Evolutionary conservation across 1,140 invertebrate species (phyloP), one percentile per base, ranked within the genome.

Genomic region (Ladona fulva): DNA sequence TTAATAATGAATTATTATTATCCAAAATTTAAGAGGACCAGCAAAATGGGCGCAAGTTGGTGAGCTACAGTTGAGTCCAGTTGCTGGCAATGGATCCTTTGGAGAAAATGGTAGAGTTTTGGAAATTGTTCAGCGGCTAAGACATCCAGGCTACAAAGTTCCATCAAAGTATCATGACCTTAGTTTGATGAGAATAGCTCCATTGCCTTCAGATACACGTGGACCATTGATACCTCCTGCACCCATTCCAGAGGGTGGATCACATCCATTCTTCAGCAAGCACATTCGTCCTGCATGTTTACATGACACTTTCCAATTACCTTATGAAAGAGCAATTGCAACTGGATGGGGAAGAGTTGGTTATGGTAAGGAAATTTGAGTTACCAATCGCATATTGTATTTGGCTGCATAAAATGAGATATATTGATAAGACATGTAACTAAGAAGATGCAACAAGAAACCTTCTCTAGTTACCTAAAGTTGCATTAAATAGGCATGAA

Each of bases 111-210:
- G 52, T 1, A 66, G 52, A 0, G 81, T 86, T 24, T 82, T 85
- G 29, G 75, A 77, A 1, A 80, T 86, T 42, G 78, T 76, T 7
- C 66, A 83, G 7, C 79, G 83, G 25, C 81, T 83, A 25, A 76
- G 77, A 7, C 86, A 90, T 84, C 88, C 89, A 3, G 81, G 85
- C 44, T 91, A 89, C 80, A 83, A 83, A 14, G 81, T 83, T 6
- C 86, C 88, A 1, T 83, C 84, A 0, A 84, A 81, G 52, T 86
- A 87, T 78, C 80, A 86, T 75, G 86, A 88, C 80, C 85, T 88
- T 37, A 85, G 85, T 24, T 77, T 87, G 11, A 74, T 87, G 14
- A 80, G 82, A 75, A 77, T 87, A 29, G 80, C 80, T 0, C 76
- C 52, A 19, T 66, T 66, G 52, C 52, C 52, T 6, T 16, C 16